Conservation (phyloP, 2,888 invertebrate genomes). For the Lapara coniferarum region DNA sequence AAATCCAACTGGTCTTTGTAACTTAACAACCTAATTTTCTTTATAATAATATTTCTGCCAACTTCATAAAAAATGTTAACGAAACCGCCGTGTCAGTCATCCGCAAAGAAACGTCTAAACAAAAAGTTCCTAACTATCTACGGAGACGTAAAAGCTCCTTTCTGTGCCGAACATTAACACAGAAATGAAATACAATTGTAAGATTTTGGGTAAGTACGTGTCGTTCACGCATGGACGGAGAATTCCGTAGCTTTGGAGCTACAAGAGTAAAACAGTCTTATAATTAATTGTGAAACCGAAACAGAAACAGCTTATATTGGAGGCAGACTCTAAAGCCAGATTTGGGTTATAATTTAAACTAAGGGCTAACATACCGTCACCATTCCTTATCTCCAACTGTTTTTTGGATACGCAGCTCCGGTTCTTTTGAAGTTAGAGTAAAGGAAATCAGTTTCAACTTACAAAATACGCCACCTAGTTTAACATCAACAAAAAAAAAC, state of each 20-base stretch:
- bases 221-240: not conserved
- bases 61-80: not conserved
- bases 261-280: too few species aligned
- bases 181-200: conserved; percentile 11
- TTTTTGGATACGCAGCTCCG: too few species aligned
- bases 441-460: too few species aligned
- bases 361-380: too few species aligned
- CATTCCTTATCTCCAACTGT: too few species aligned
- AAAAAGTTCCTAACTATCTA: not conserved
- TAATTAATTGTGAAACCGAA: too few species aligned
- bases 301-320: too few species aligned
- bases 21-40: not conserved
- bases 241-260: not conserved
- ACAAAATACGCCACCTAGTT: too few species aligned
- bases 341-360: too few species aligned
- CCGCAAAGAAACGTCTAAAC: not conserved
- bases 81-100: not conserved
- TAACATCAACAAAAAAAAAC: too few species aligned
- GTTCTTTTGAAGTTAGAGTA: too few species aligned
- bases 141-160: conserved; percentile 4
- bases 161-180: conserved; percentile 1
- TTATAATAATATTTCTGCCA: not conserved
- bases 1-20: not conserved
- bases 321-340: too few species aligned
- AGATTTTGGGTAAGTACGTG: not conserved